phyloP scores from a whole-genome alignment of 2,888 invertebrate species.

The Diadegma fenestrale region DNA sequence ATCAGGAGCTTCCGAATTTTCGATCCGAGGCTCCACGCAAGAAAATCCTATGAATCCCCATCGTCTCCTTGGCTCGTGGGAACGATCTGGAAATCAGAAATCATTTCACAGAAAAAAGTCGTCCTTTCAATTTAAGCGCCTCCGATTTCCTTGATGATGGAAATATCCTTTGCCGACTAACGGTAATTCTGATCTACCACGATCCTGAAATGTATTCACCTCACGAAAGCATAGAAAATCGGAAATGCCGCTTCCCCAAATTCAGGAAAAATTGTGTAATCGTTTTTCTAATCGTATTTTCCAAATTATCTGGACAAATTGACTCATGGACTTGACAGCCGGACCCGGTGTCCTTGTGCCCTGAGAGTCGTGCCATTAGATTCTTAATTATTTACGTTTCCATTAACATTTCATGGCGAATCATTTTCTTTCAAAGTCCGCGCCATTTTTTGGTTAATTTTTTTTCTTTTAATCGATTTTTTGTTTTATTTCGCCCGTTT shows the following conservation, averaged over 20 bases:
- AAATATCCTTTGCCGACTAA: conserved; percentile 31
- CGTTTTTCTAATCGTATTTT: background rate
- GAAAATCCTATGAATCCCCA: background rate
- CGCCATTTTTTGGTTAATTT: too few relatives aligned
- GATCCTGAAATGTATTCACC: background rate
- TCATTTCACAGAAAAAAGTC: background rate
- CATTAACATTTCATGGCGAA: background rate
- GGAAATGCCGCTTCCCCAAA: background rate
- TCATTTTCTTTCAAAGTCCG: background rate
- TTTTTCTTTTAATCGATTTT: too few relatives aligned
- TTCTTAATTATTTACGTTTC: background rate
- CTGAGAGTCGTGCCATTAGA: background rate
- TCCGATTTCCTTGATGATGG: background rate
- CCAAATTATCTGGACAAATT: background rate
- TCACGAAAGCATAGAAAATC: background rate
- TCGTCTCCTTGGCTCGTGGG: background rate
- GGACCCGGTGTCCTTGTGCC: background rate
- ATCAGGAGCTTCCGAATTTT: background rate
- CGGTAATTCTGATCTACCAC: background rate
- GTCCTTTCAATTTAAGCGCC: background rate
- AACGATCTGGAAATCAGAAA: background rate
- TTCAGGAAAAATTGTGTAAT: background rate
- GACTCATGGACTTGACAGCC: background rate
- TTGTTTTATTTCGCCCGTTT: too few relatives aligned
- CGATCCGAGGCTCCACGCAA: background rate